These are phyloP conservation scores for Diaprepes abbreviatus DNA, from an alignment of 2,888 invertebrate species.

Conservation along the genomic window DNA sequence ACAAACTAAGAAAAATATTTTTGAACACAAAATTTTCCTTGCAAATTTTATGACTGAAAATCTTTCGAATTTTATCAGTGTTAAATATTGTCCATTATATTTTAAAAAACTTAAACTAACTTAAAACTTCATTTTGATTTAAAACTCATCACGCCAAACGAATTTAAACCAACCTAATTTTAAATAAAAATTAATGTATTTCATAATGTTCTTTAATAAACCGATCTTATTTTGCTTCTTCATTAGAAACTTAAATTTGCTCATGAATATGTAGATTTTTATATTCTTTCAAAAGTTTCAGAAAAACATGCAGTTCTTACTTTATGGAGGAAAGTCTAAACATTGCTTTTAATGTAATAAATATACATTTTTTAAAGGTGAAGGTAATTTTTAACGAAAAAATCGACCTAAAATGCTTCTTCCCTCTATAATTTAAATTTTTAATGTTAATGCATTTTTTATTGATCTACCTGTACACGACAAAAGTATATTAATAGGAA, in stretches of 20 bases:
- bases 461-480: no score
- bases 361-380: no score
- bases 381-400: no score
- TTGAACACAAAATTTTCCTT: no score
- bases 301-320: conserved; percentile 4
- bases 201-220: not conserved
- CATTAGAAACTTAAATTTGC: conserved; percentile 2
- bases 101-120: not conserved
- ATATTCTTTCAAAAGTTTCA: not conserved
- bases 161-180: conserved; percentile 1
- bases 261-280: conserved; percentile 5
- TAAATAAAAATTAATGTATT: conserved; percentile 7
- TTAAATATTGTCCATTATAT: no score
- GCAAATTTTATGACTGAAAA: no score
- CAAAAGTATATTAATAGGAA: no score
- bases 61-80: no score
- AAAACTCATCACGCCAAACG: not conserved
- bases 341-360: not conserved
- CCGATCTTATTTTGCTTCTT: not conserved
- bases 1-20: no score
- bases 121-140: not conserved
- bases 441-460: no score
- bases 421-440: no score
- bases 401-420: no score
- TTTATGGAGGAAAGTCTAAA: not conserved